Conservation (phyloP, 2,888 invertebrate genomes). For the Apamea monoglypha region DNA sequence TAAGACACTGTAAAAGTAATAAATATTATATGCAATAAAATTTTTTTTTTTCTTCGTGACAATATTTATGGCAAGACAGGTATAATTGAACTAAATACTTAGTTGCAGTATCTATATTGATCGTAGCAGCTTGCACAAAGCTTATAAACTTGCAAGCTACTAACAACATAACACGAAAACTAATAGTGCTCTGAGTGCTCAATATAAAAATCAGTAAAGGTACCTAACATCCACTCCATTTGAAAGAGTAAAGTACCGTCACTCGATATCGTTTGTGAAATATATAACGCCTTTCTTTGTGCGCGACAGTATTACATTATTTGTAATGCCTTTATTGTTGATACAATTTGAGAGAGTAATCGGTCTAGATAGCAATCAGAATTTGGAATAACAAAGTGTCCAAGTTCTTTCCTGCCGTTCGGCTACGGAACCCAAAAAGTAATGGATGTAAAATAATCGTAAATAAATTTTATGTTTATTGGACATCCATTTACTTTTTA, state of each 20-base stretch:
- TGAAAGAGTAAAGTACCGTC: slow-evolving; percentile 7
- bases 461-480: slow-evolving; percentile 51
- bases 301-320: slow-evolving; percentile 7
- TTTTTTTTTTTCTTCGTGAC: too few relatives aligned
- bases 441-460: slow-evolving; percentile 32
- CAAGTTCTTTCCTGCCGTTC: slow-evolving; percentile 4
- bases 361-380: slow-evolving; percentile 23
- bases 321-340: slow-evolving; percentile 2
- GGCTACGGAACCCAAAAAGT: slow-evolving; percentile 32
- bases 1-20: too few relatives aligned
- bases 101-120: background rate
- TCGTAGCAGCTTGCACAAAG: background rate
- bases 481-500: slow-evolving; percentile 38
- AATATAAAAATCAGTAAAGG: slow-evolving; percentile 10
- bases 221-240: slow-evolving; percentile 7
- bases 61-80: too few relatives aligned
- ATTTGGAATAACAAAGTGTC: slow-evolving; percentile 17
- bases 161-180: background rate
- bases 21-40: too few relatives aligned
- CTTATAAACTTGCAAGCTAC: background rate
- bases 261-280: slow-evolving; percentile 11
- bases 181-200: background rate
- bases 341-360: slow-evolving; percentile 20
- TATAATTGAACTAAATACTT: background rate
- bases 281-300: slow-evolving; percentile 11